Evolutionary conservation across 2,797 vertebrate species (phyloP).

Genomic region (Buceros bicornis): DNA sequence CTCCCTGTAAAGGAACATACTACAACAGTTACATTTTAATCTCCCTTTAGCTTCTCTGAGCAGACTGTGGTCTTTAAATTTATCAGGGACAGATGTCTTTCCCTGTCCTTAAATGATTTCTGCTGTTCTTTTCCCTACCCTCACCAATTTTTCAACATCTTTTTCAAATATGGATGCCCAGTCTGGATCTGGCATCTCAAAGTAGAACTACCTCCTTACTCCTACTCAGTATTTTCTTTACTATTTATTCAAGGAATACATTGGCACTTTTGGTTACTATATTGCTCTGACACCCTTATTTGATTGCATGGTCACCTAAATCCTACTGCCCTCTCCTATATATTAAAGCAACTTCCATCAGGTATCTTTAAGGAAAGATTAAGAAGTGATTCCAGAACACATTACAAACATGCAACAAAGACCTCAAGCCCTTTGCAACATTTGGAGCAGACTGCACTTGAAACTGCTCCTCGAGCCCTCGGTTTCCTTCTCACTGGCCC

Average conservation of each 20-base stretch:
- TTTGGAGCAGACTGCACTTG: background rate
- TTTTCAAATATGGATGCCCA: background rate
- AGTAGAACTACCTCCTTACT: background rate
- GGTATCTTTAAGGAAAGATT: background rate
- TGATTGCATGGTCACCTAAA: background rate
- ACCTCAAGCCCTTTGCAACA: slow-evolving; percentile 31
- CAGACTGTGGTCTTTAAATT: background rate
- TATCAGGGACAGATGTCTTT: background rate
- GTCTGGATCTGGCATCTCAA: background rate
- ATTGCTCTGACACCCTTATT: background rate
- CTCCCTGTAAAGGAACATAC: background rate
- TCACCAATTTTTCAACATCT: background rate
- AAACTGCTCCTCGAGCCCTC: slow-evolving; percentile 7
- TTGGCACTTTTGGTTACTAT: background rate
- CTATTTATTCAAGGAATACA: background rate
- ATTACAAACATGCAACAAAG: background rate
- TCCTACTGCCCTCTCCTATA: background rate
- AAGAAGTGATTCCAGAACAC: slow-evolving; percentile 8
- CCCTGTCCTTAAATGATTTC: background rate
- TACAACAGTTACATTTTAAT: background rate
- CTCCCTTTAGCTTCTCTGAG: background rate
- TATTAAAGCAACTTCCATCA: background rate
- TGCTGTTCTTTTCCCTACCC: background rate
- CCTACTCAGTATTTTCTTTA: background rate
- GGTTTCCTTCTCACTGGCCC: background rate